Base-by-base conservation (phyloP, 2,888 invertebrate species). In the Ceramica pisi region DNA sequence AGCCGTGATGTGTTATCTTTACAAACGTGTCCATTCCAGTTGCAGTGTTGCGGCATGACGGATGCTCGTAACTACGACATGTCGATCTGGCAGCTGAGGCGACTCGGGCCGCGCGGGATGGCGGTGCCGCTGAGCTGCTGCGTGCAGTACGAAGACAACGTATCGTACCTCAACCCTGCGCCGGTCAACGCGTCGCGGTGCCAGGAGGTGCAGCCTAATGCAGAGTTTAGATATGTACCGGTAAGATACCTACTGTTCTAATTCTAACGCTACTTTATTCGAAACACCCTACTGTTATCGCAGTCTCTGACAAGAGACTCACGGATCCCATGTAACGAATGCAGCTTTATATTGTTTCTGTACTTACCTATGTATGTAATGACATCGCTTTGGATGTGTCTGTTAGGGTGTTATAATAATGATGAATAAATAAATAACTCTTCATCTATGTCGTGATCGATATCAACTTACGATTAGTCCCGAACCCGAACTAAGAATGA, bases 31-130 rank as follows among this genome's bases (percentile, higher is more conserved):
- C 5, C 31, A 16, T 46, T 95, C 38, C 91, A 98, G 98, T 97
- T 98, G 89, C 96, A 97, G 71, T 98, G 98, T 88, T 98, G 98
- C 90, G 98, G 98, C 38, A 97, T 98, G 91, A 97, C 97, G 61
- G 97, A 97, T 84, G 97, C 98, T 10, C 97, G 97, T 75, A 98
- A 98, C 95, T 98, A 98, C 92, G 98, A 98, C 87, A 97, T 97
- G 83, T 98, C 98, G 0, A 93, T 97, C 88, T 98, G 98, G 98
- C 97, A 98, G 79, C 93, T 98, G 62, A 97, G 98, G 86, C 96
- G 97, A 78, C 96, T 97, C 55, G 98, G 98, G 0, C 97, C 97
- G 78, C 96, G 97, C 72, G 97, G 97, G 66, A 94, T 97, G 92
- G 95, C 97, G 0, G 97, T 97, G 31, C 98, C 98, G 51, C 95